Evolutionary conservation across 2,888 invertebrate genomes (phyloP), one percentile per base, ranked within the genome.

Genomic region (Stomorhina lunata): DNA sequence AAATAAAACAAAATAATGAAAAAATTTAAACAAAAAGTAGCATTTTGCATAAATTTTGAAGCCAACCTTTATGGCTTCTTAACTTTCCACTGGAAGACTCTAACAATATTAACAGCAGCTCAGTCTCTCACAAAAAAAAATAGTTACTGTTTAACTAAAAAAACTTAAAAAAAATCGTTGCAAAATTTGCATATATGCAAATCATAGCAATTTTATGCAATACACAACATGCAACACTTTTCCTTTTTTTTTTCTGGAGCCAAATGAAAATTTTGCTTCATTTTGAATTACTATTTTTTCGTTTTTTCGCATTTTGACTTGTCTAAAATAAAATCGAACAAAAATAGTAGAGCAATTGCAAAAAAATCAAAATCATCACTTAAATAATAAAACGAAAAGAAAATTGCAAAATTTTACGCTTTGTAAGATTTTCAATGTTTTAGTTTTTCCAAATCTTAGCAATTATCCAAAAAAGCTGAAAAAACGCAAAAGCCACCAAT

Each of bases 1-100:
- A 37, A 32, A 53, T 15, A 66, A 34, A 65, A 66, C 29, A 65
- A 75, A 48, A 72, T 65, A 72, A 69, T 75, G 53, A 75, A 55
- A 65, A 59, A 65, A n/a, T n/a, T n/a, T n/a, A n/a, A n/a, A n/a
- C 25, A 76, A 81, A 71, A 61, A 77, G 59, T 61, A 77, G 66
- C 81, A 77, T 81, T 81, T 77, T 81, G 72, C 81, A 81, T 81
- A 81, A 77, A 68, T 81, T 69, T 78, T 53, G 10, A 59, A 63
- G n/a, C 55, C n/a, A 77, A 81, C 81, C 77, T 81, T 77, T 78
- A 78, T 81, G 81, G 77, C 81, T 81, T 81, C 77, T 81, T 81
- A 73, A 63, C 77, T 72, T 77, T 61, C 75, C 69, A 69, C 71
- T n/a, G 65, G 63, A 63, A 73, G 53, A 61, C 50, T 61, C 57